Evolutionary conservation across 2,113 vertebrate genomes (phyloP).

Genomic region (Naja naja): DNA sequence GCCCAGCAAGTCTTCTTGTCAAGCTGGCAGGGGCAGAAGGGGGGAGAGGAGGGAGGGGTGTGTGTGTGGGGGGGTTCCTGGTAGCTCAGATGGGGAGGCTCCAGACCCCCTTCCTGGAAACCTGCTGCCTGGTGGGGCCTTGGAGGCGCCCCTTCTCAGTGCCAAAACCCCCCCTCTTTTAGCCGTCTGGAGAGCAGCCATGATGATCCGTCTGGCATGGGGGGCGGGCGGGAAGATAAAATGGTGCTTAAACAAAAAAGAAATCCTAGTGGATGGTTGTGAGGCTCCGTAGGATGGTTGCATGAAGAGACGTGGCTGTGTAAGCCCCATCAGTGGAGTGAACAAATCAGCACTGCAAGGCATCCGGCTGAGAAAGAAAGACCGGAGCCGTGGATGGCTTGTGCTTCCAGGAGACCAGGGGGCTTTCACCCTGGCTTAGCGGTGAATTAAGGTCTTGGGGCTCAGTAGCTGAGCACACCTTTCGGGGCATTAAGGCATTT

Average conservation of each 20-base stretch:
- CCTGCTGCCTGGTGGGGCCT: neutral
- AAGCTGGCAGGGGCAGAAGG: neutral
- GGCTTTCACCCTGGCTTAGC: neutral
- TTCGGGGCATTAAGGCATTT: neutral
- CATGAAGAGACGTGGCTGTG: neutral
- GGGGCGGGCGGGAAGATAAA: neutral
- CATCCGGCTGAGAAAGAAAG: neutral
- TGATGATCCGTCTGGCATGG: neutral
- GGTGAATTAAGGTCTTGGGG: neutral
- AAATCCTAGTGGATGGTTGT: neutral
- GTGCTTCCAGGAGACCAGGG: neutral
- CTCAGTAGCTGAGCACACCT: neutral
- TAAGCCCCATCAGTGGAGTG: neutral
- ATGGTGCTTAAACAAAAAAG: neutral
- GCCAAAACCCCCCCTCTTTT: accelerated
- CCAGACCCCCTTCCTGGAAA: neutral
- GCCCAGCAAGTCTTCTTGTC: neutral
- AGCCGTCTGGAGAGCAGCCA: neutral
- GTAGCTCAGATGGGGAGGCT: neutral
- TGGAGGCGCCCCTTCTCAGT: neutral
- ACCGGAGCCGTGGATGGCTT: neutral
- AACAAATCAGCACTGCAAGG: neutral
- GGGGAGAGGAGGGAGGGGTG: neutral
- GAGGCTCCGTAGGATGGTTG: neutral
- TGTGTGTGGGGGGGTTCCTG: neutral